phyloP scores from a whole-genome alignment of 2,888 invertebrate species.

The Dendrolimus pini region DNA sequence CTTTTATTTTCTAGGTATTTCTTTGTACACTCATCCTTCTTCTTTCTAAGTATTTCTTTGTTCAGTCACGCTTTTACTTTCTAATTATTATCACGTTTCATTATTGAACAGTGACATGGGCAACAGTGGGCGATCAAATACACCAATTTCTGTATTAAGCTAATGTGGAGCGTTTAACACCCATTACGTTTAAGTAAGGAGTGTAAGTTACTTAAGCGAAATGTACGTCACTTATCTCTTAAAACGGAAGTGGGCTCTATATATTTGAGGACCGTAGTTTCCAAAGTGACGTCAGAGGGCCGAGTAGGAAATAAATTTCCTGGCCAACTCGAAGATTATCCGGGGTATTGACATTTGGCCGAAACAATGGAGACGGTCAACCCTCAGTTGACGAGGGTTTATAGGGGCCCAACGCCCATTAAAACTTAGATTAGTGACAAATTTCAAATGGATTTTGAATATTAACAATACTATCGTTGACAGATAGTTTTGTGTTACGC shows the following conservation, averaged over 20 bases:
- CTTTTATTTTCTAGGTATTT: no score
- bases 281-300: neutral
- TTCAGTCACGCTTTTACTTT: no score
- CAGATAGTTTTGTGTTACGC: neutral
- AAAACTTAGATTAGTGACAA: slow-evolving; percentile 40
- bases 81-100: no score
- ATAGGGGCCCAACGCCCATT: slow-evolving; percentile 21
- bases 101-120: no score
- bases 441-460: slow-evolving; percentile 32
- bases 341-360: slow-evolving; percentile 21
- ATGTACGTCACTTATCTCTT: neutral
- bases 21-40: no score
- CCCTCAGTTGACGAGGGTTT: slow-evolving; percentile 30
- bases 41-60: no score
- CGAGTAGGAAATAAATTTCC: neutral
- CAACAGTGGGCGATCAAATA: no score
- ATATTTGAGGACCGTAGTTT: neutral
- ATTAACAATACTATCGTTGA: slow-evolving; percentile 5
- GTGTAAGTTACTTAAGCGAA: no score
- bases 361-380: slow-evolving; percentile 19
- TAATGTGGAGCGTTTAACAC: no score
- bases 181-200: no score
- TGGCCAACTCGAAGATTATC: slow-evolving; percentile 1
- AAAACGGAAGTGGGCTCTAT: neutral
- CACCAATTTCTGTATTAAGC: no score